Base-by-base conservation (phyloP, 2,797 vertebrate species). In the Pogonophryne albipinna region DNA sequence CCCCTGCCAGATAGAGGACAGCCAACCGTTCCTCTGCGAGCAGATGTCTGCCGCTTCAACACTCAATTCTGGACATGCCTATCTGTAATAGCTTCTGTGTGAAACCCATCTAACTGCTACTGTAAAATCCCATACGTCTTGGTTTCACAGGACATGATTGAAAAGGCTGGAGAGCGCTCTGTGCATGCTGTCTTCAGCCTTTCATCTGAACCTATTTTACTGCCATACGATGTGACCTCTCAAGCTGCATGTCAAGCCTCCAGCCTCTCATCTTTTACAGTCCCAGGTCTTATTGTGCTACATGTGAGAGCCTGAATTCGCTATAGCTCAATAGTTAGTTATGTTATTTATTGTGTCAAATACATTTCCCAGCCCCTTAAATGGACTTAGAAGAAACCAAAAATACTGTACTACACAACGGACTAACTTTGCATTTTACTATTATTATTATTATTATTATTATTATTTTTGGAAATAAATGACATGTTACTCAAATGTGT, bases 1-100 rank as follows among this genome's bases (percentile, higher is more conserved):
- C 86, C 82, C 81, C 76, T 66, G 72, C 68, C 55, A 71, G 62
- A 0, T 7, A 70, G 67, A 74, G 31, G 64, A 61, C 46, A 75
- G 68, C 72, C 76, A 68, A 11, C 45, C 7, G 10, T 56, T 84
- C 71, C 67, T 78, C 70, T 70, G 20, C 6, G 1, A 65, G 55
- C 80, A 86, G 75, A 76, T 75, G 79, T 80, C 27, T 46, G 38
- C 52, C 55, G 56, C 69, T 49, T 50, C 60, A 19, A 15, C 46
- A 27, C 58, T 70, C 34, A 9, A 10, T 0, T 38, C 49, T 51
- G 4, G 7, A 44, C 59, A 47, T 15, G 23, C 51, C 38, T 34
- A 23, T 46, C 60, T 41, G 57, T 5, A 1, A 46, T 27, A 49
- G 8, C 49, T 49, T 53, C 19, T 66, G 49, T 49, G 20, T 55